Evolutionary conservation across 2,797 vertebrate genomes (phyloP), one percentile per base, ranked within the genome.

Genomic region (Bryconaethiops microstoma): DNA sequence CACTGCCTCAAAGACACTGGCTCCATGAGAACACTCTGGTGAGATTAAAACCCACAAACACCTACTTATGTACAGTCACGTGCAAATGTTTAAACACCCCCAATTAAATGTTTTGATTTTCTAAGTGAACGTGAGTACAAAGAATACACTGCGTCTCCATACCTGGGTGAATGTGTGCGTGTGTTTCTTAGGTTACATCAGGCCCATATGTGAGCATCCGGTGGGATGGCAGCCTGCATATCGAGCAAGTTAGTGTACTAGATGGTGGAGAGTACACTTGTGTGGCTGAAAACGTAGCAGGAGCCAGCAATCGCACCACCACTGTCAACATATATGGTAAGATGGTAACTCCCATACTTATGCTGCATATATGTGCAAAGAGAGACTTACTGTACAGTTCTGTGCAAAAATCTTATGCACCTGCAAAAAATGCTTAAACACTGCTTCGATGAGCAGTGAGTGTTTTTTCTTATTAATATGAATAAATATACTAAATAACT

Each of bases 1-100:
- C 98, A 0, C 93, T 99, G 77, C 97, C 98, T 65, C 94, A 97
- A 50, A 95, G 96, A 78, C 95, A 92, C 21, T 99, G 98, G 98
- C 93, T 97, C 40, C 98, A 96, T 88, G 95, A 97, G 87, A 93
- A 92, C 29, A 93, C 95, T 81, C 86, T 95, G 95, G 98, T 99
- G 91, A 95, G 95, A 48, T 54, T 48, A 70, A n/a, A 45, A 60
- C 54, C 62, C 54, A 40, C 39, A 55, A 10, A 7, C 29, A 23
- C 39, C 76, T 52, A 5, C 12, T 23, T 40, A 71, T 45, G 55
- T 14, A 62, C 6, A 60, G 5, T 9, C 17, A 57, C 19, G 67
- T 9, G 23, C 60, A 48, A 6, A 9, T 3, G 1, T 14, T 48
- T 48, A 12, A 48, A 9, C 12, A 52, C 48, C 10, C 13, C 48